Evolutionary conservation across 2,113 vertebrate genomes (phyloP).

Genomic region (Calidris pygmaea): DNA sequence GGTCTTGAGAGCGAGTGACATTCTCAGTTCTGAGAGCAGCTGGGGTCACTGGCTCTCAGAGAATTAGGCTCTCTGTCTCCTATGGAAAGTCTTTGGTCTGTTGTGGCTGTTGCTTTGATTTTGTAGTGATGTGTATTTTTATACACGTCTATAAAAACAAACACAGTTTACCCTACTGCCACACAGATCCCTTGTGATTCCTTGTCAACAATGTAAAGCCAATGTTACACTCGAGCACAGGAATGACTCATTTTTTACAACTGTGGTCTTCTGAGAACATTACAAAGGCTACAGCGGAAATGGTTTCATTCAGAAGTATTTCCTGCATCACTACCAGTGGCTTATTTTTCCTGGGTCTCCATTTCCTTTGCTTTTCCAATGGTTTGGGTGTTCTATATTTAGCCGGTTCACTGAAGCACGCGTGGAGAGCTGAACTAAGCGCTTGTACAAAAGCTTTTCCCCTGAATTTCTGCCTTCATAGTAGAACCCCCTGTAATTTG

Average conservation of each 20-base stretch:
- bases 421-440: conserved; percentile 21
- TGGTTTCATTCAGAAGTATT: conserved; percentile 39
- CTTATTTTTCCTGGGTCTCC: conserved; percentile 46
- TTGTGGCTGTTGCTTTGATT: conserved; percentile 49
- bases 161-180: conserved; percentile 15
- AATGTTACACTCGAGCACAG: neutral
- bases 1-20: neutral
- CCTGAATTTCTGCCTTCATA: conserved; percentile 29
- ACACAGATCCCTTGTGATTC: neutral
- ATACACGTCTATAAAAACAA: conserved; percentile 37
- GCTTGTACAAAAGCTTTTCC: conserved; percentile 3
- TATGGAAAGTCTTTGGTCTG: conserved; percentile 27
- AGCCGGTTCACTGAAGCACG: conserved; percentile 25
- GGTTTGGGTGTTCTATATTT: conserved; percentile 64
- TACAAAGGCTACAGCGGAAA: conserved; percentile 42
- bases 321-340: conserved; percentile 31
- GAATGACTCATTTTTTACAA: conserved; percentile 53
- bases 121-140: conserved; percentile 46
- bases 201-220: neutral
- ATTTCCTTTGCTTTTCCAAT: conserved; percentile 35
- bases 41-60: conserved; percentile 6
- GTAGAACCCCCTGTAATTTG: conserved; percentile 61
- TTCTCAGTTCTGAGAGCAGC: conserved; percentile 29
- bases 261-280: conserved; percentile 45
- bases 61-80: conserved; percentile 17